Percentiles rank a stretch among this genome's conserved stretches.
Evolutionary conservation across 2,113 vertebrate genomes (phyloP).

Genomic region (Merops nubicus): DNA sequence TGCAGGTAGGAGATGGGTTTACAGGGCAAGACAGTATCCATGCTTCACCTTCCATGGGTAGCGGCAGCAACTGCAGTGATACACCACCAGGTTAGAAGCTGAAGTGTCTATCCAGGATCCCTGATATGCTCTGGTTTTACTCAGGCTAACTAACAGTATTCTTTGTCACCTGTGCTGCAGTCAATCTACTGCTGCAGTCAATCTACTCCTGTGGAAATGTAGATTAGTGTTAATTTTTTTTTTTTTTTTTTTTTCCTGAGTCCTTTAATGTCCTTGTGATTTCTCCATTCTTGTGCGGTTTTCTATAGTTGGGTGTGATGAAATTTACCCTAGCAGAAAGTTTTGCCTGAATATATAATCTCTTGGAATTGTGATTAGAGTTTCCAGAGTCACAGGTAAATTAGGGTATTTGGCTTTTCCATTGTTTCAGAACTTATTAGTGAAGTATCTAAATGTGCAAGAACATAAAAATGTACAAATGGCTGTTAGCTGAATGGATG

Average conservation of each 20-base stretch:
- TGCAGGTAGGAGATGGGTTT: neutral
- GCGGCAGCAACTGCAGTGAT: neutral
- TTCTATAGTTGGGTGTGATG: neutral
- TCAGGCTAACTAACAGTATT: neutral
- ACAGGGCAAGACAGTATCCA: neutral
- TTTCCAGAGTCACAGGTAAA: slow-evolving; percentile 17
- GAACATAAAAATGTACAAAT: slow-evolving; percentile 57
- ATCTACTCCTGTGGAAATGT: neutral
- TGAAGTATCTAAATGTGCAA: slow-evolving; percentile 48
- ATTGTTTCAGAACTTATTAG: slow-evolving; percentile 47
- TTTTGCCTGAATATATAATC: neutral
- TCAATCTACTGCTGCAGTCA: neutral
- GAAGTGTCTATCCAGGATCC: neutral
- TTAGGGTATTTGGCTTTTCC: slow-evolving; percentile 25
- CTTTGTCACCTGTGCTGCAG: neutral
- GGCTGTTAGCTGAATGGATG: slow-evolving; percentile 49
- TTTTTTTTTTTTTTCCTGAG: neutral
- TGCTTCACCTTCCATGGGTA: neutral
- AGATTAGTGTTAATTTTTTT: neutral
- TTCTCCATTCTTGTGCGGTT: neutral
- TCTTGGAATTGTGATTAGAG: neutral
- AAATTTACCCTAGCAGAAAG: neutral
- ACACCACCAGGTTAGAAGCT: neutral
- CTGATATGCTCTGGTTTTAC: neutral
- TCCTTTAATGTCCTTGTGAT: neutral